phyloP scores from a whole-genome alignment of 2,797 vertebrate species.

The Synaphobranchus kaupii region DNA sequence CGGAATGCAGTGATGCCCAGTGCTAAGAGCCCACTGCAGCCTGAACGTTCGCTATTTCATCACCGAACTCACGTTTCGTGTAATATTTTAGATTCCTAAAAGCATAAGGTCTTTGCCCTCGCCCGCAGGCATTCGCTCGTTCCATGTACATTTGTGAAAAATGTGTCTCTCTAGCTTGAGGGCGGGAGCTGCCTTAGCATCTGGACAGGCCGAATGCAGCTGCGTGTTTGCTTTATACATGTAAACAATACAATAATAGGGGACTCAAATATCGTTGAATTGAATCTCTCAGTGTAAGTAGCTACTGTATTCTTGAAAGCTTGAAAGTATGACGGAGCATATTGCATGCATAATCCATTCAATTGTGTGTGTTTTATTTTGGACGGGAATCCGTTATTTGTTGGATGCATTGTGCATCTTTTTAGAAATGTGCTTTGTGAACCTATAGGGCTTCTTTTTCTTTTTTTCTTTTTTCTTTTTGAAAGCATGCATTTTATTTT shows the following conservation, averaged over 20 bases:
- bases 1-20: background rate
- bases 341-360: background rate
- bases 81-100: background rate
- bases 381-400: background rate
- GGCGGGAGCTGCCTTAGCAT: background rate
- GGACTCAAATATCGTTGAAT: constrained; percentile 7
- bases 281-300: background rate
- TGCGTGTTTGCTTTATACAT: background rate
- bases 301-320: background rate
- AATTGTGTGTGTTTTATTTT: background rate
- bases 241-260: constrained; percentile 5
- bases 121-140: background rate
- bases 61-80: background rate
- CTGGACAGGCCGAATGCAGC: constrained; percentile 17
- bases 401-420: background rate
- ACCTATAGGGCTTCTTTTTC: background rate
- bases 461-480: background rate
- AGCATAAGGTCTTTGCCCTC: background rate
- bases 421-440: background rate
- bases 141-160: background rate
- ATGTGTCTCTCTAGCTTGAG: background rate
- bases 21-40: background rate
- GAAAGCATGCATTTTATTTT: background rate
- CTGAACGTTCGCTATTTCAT: background rate
- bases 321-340: background rate